phyloP scores from a whole-genome alignment of 1,140 invertebrate genomes.

The Calliphora vicina region DNA sequence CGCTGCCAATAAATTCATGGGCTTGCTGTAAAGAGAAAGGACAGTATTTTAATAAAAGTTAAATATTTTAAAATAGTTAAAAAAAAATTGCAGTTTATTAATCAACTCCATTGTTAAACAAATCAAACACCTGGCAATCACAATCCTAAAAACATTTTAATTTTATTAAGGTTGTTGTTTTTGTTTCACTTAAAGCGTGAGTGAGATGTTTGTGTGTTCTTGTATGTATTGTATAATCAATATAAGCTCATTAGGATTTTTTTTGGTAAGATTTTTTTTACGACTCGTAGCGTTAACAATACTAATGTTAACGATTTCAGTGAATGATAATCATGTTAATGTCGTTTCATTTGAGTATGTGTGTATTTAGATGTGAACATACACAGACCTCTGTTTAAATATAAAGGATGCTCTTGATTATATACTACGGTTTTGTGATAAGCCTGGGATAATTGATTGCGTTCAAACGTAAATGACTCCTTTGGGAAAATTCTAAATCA shows the following conservation, averaged over 20 bases:
- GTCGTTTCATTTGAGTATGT: neutral
- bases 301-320: constrained; percentile 25
- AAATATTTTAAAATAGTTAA: no score
- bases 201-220: no score
- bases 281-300: constrained; percentile 11
- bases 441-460: constrained; percentile 29
- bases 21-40: no score
- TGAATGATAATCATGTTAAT: constrained; percentile 1
- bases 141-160: no score
- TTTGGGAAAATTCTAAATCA: constrained; percentile 16
- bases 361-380: neutral
- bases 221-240: constrained; percentile 22
- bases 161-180: no score
- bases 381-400: no score
- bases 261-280: constrained; percentile 24
- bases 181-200: no score
- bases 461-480: constrained; percentile 33
- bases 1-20: no score
- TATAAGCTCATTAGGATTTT: constrained; percentile 25
- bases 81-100: no score
- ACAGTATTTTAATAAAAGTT: no score
- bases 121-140: no score
- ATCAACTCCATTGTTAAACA: no score
- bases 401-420: constrained; percentile 11
- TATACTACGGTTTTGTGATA: constrained; percentile 29